Evolutionary conservation across 2,113 vertebrate species (phyloP), one percentile per base, ranked within the genome.

Genomic region (Tonatia bakeri): DNA sequence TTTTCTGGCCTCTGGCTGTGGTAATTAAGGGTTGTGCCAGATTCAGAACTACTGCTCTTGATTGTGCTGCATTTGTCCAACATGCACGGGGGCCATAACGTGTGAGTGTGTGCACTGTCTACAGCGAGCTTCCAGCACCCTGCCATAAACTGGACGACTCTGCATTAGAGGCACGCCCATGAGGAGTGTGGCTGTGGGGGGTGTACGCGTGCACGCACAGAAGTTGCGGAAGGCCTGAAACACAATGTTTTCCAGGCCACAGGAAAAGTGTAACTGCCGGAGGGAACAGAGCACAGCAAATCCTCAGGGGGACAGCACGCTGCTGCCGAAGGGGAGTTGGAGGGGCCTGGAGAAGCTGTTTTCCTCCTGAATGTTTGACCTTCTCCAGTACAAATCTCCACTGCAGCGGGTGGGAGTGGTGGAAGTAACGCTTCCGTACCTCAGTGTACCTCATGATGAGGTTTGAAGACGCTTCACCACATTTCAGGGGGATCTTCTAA

Each of bases 1-100:
- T 92, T 88, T 96, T 83, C 79, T 90, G 91, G 89, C 94, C 86
- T 93, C 83, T 96, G 89, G 91, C 77, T 96, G 40, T 80, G 76
- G 91, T 38, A 54, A 91, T 64, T 72, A 95, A 83, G 77, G 31
- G 43, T 6, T 93, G 54, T 73, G 80, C 86, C 91, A 97, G 77
- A 96, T 93, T 88, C 33, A 67, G 28, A 90, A 67, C 50, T 36
- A 87, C 31, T 83, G 88, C 83, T 96, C 89, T 50, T 80, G 79
- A 91, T 82, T 90, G 70, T 81, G n/a, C 72, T 80, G 85, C 33
- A 40, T 64, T 84, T 82, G 31, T 83, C n/a, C 47, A 17, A 65
- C 54, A 52, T 7, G 20, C 19, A 22, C 3, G 36, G 50, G 61
- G 1, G 10, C 38, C 12, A 11, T 6, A n/a, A 22, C 5, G 61